phyloP scores from a whole-genome alignment of 1,140 invertebrate species.

The Kradibia gibbosae region DNA sequence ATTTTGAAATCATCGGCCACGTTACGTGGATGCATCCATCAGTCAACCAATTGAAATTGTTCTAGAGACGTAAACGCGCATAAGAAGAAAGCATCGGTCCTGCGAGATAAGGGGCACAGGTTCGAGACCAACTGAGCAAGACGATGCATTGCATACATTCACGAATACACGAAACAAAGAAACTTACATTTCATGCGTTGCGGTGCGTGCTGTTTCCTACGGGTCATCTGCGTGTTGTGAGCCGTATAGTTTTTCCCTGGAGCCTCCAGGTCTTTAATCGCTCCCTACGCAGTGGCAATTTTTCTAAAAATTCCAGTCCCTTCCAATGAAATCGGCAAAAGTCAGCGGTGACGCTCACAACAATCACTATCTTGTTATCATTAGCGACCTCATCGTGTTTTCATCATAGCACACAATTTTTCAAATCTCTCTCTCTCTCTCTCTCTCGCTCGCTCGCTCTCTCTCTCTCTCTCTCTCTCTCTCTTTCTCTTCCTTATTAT shows the following conservation, averaged over 20 bases:
- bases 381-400: slow-evolving; percentile 53
- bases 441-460: not conserved
- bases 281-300: slow-evolving; percentile 36
- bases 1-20: too few relatives aligned
- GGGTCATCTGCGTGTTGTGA: slow-evolving; percentile 70
- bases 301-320: not conserved
- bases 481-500: not conserved
- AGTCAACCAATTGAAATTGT: too few relatives aligned
- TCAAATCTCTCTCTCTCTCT: too few relatives aligned
- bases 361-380: slow-evolving; percentile 49
- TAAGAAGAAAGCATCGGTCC: too few relatives aligned
- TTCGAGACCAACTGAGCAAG: too few relatives aligned
- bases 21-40: too few relatives aligned
- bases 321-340: not conserved
- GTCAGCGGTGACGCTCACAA: slow-evolving; percentile 1
- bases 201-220: slow-evolving; percentile 72
- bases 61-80: too few relatives aligned
- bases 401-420: slow-evolving; percentile 31
- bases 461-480: not conserved
- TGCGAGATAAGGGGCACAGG: too few relatives aligned
- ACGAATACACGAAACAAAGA: not conserved
- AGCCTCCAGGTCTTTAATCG: slow-evolving; percentile 59
- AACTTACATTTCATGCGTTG: slow-evolving; percentile 73
- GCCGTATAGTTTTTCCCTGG: slow-evolving; percentile 54
- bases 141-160: too few relatives aligned